Conservation (phyloP, 2,888 invertebrate genomes). For the Geotrupes spiniger region DNA sequence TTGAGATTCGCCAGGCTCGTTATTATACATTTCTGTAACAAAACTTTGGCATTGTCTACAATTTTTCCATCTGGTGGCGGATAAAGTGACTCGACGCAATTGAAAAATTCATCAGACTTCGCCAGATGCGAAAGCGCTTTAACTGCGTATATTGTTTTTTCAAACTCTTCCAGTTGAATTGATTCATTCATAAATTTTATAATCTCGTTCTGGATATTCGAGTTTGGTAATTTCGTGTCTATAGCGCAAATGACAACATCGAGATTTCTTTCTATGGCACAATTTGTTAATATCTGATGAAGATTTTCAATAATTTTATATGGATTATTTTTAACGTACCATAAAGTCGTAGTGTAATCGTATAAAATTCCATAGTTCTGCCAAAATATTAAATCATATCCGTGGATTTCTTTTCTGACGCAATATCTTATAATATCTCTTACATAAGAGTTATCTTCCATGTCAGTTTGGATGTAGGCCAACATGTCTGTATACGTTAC, state of each 20-base stretch:
- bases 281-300: background rate
- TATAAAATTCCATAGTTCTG: background rate
- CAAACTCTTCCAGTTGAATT: background rate
- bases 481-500: too few species aligned
- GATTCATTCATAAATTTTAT: background rate
- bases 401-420: background rate
- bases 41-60: background rate
- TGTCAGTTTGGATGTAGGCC: background rate
- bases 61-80: background rate
- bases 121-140: background rate
- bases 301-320: background rate
- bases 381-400: background rate
- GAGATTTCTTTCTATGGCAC: too few species aligned
- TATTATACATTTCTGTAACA: constrained; percentile 3
- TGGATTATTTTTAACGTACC: background rate
- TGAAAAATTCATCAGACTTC: background rate
- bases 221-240: background rate
- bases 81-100: background rate
- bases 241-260: too few species aligned
- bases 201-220: background rate
- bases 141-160: constrained; percentile 2
- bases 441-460: background rate
- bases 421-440: background rate
- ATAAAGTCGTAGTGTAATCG: background rate
- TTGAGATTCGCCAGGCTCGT: constrained; percentile 12